These are phyloP conservation scores for Orussus abietinus DNA, from an alignment of 1,140 invertebrate genomes.

Conservation along the genomic window DNA sequence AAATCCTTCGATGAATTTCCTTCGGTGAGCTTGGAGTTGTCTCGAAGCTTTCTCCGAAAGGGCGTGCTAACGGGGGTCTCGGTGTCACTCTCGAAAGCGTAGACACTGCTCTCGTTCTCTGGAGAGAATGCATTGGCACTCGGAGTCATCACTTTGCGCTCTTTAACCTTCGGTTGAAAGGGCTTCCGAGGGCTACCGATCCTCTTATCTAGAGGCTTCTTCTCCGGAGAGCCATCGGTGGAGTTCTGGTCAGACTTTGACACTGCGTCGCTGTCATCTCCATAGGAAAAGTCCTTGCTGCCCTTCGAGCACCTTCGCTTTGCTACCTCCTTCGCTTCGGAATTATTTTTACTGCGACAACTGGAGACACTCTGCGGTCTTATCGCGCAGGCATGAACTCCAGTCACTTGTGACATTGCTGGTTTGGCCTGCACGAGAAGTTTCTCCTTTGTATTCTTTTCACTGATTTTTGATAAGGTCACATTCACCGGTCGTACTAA, in stretches of 20 bases:
- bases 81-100: constrained; percentile 65
- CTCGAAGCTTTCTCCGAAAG: constrained; percentile 56
- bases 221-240: constrained; percentile 29
- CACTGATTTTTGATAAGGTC: constrained; percentile 41
- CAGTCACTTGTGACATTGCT: constrained; percentile 1
- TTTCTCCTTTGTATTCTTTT: constrained; percentile 18
- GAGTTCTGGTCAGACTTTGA: constrained; percentile 31
- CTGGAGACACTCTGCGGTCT: constrained; percentile 18
- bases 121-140: constrained; percentile 63
- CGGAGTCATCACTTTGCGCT: constrained; percentile 42
- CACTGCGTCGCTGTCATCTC: constrained; percentile 29
- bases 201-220: constrained; percentile 53
- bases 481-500: constrained; percentile 50
- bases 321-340: constrained; percentile 24
- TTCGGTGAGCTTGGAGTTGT: no score
- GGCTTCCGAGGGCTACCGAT: constrained; percentile 51
- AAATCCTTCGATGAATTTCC: no score
- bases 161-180: constrained; percentile 56
- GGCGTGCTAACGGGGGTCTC: constrained; percentile 56
- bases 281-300: constrained; percentile 18
- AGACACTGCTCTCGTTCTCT: constrained; percentile 68
- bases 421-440: constrained; percentile 16
- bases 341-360: constrained; percentile 25
- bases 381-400: background rate
- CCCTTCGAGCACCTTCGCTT: constrained; percentile 24